These are phyloP conservation scores for Ditylenchus dipsaci DNA, from an alignment of 1,140 invertebrate genomes.

Conservation along the genomic window DNA sequence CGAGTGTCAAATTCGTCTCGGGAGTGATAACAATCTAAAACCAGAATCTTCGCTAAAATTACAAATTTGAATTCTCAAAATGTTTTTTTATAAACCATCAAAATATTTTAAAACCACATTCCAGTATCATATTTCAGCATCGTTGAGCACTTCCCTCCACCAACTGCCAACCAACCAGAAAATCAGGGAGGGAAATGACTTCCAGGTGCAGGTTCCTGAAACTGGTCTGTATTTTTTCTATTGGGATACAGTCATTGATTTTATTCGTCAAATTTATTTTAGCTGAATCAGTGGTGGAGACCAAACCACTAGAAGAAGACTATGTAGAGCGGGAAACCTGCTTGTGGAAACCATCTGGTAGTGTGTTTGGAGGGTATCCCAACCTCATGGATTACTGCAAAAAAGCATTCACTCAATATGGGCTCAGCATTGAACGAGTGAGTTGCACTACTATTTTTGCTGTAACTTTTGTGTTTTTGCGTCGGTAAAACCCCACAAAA, in stretches of 20 bases:
- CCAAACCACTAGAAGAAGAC: neutral
- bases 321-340: conserved; percentile 3
- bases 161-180: neutral
- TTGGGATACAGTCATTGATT: no score
- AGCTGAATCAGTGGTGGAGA: conserved; percentile 8
- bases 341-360: conserved; percentile 11
- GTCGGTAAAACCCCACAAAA: no score
- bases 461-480: no score
- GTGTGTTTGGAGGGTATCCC: neutral
- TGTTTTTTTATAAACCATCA: no score
- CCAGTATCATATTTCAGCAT: no score
- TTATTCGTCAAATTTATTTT: no score
- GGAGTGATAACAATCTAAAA: no score
- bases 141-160: neutral
- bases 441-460: no score
- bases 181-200: conserved; percentile 7
- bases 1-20: no score
- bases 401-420: conserved; percentile 8
- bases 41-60: no score
- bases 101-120: no score
- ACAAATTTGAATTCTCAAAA: no score
- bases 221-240: neutral
- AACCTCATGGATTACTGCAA: conserved; percentile 15
- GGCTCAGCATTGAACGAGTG: conserved; percentile 14
- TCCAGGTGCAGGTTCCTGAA: conserved; percentile 10